Conservation (phyloP, 2,888 invertebrate genomes). For the Dexiosoma caninum region DNA sequence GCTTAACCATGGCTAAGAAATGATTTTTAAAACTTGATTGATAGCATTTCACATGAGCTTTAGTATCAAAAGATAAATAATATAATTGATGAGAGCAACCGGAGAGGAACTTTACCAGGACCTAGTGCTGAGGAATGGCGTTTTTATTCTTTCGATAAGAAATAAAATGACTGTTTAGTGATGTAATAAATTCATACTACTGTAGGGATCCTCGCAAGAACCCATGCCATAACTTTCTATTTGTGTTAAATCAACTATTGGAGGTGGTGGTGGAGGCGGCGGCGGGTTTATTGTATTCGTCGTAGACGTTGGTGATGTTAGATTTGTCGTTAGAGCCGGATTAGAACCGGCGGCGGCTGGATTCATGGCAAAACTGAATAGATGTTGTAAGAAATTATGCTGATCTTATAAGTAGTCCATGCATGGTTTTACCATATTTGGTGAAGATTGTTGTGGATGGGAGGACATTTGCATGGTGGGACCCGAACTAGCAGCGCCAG, state of each 20-base stretch:
- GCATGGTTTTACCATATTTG: slow-evolving; percentile 77
- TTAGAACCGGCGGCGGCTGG: slow-evolving; percentile 69
- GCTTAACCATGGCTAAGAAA: not conserved
- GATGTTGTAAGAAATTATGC: slow-evolving; percentile 77
- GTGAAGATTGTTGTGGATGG: slow-evolving; percentile 76
- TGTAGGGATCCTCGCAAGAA: slow-evolving; percentile 67
- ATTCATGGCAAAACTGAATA: slow-evolving; percentile 75
- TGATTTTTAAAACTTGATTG: too few relatives aligned
- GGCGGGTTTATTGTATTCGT: slow-evolving; percentile 50
- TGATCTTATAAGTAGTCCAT: slow-evolving; percentile 79
- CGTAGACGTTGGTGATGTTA: slow-evolving; percentile 27
- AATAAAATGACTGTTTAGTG: slow-evolving; percentile 67
- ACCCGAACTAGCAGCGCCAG: slow-evolving; percentile 69
- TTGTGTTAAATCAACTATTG: slow-evolving; percentile 74
- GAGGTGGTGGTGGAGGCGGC: slow-evolving; percentile 61
- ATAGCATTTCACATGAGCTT: not conserved
- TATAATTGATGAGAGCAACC: not conserved
- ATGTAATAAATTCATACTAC: slow-evolving; percentile 74
- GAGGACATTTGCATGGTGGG: slow-evolving; percentile 71
- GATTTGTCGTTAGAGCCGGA: slow-evolving; percentile 38
- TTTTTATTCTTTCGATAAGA: not conserved
- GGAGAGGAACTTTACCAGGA: slow-evolving; percentile 22
- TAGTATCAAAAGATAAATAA: not conserved
- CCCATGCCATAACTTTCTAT: slow-evolving; percentile 68
- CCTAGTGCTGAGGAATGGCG: not conserved